Base-by-base conservation (phyloP, 1,140 invertebrate genomes). In the Plutomurus gul region DNA sequence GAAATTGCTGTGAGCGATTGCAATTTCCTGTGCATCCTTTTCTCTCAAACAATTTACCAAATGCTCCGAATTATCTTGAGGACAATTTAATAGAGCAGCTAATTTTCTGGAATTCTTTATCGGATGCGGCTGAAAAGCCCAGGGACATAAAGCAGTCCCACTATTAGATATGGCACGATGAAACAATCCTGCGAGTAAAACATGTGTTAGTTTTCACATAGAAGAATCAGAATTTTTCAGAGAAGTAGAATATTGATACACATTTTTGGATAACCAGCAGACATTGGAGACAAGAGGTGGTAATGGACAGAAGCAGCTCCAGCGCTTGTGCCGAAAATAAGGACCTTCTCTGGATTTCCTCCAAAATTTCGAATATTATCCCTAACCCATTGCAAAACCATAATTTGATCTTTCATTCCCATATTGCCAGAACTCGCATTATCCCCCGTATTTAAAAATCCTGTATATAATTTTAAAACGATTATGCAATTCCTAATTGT, bases 301-400 rank as follows among this genome's bases (percentile, higher is more conserved):
- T 92, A 88, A 84, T 82, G 90, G 22, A 90, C 88, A 40, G 86
- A 87, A 27, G 87, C 88, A 0, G 89, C 87, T 1, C 90, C 90
- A 8, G 89, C 89, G 82, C 87, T 88, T 82, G 91, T 89, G 13
- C 90, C 90, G 77, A 90, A 89, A 16, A 91, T 83, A 11, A 90
- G 91, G 4, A 91, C 87, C 46, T 85, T 85, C 27, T 86, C 78
- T 0, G 86, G 83, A 83, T 89, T 88, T 0, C 90, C 90, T 16
- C 60, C 65, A 56, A 76, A 80, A n/a, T 51, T 37, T 27, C 6
- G 16, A 20, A 80, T 80, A 56, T 80, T 80, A 25, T 76, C 65
- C n/a, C 71, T 51, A 20, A 80, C 75, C 56, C 56, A 80, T 73
- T 70, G 16, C 43, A 80, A 76, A 16, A 37, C 79, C 20, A 70